A percentile compares a stretch with the other conserved stretches of the same genome.
These are phyloP conservation scores for Callosobruchus maculatus DNA, from an alignment of 2,888 invertebrate species.

Conservation along the genomic window DNA sequence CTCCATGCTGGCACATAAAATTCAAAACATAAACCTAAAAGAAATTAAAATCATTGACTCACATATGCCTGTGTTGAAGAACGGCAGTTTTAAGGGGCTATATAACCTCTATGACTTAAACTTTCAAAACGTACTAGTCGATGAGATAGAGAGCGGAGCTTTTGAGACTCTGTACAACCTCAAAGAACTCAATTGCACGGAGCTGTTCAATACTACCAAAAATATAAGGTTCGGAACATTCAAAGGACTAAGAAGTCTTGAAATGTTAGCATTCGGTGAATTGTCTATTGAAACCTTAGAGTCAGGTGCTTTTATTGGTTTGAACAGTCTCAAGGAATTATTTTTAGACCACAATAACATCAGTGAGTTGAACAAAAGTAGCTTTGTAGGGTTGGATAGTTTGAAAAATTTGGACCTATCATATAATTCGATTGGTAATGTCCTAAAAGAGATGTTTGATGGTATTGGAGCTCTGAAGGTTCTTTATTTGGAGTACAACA, in stretches of 20 bases:
- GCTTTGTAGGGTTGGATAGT: constrained; percentile 12
- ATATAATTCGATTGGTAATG: neutral
- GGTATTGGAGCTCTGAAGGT: neutral
- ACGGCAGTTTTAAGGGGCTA: constrained; percentile 6
- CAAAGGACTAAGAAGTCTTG: constrained; percentile 4
- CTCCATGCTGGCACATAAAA: constrained; percentile 1
- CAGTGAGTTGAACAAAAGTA: constrained; percentile 8
- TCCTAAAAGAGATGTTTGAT: neutral
- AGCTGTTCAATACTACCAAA: constrained; percentile 4
- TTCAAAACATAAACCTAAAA: constrained; percentile 5
- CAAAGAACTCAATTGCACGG: constrained; percentile 2
- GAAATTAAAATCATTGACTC: constrained; percentile 4
- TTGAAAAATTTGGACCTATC: constrained; percentile 10
- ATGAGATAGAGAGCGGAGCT: neutral
- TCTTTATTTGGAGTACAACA: constrained; percentile 14
- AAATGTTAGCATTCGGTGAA: constrained; percentile 1
- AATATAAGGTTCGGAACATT: constrained; percentile 1
- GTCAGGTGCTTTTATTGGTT: constrained; percentile 3
- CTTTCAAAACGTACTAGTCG: constrained; percentile 1
- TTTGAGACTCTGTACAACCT: constrained; percentile 5
- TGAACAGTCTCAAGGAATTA: neutral
- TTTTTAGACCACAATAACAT: constrained; percentile 14
- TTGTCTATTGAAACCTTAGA: constrained; percentile 6
- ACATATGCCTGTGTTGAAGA: constrained; percentile 3
- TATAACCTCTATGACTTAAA: constrained; percentile 6